phyloP scores from a whole-genome alignment of 2,888 invertebrate genomes.

The Tinea pellionella region DNA sequence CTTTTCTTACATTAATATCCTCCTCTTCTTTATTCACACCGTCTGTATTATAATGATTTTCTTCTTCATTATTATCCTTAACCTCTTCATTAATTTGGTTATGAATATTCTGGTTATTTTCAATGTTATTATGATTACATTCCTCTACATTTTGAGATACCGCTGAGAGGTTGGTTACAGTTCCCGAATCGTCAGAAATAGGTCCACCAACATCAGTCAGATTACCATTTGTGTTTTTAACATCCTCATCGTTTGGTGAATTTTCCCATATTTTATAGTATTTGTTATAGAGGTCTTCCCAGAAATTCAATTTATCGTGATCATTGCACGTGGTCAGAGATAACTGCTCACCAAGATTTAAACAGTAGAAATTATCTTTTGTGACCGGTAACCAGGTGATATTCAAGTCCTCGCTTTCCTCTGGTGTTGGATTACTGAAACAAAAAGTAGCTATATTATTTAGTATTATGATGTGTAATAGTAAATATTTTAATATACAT shows the following conservation, averaged over 20 bases:
- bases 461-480: too few species aligned
- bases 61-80: constrained; percentile 19
- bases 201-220: too few species aligned
- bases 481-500: constrained; percentile 25
- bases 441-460: background rate
- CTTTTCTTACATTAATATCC: too few species aligned
- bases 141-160: too few species aligned
- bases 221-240: too few species aligned
- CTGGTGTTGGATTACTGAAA: constrained; percentile 58
- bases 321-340: constrained; percentile 39
- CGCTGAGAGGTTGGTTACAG: too few species aligned
- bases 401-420: constrained; percentile 46
- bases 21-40: too few species aligned
- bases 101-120: too few species aligned
- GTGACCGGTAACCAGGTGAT: constrained; percentile 52
- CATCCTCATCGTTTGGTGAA: background rate
- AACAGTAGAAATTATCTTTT: constrained; percentile 43
- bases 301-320: constrained; percentile 52
- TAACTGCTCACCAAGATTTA: constrained; percentile 42
- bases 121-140: too few species aligned
- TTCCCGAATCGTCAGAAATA: too few species aligned
- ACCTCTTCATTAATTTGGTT: constrained; percentile 14
- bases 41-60: constrained; percentile 16
- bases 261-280: constrained; percentile 49
- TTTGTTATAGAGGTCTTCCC: constrained; percentile 49